These are phyloP conservation scores for Centropus unirufus DNA, from an alignment of 2,113 vertebrate species.

Conservation along the genomic window DNA sequence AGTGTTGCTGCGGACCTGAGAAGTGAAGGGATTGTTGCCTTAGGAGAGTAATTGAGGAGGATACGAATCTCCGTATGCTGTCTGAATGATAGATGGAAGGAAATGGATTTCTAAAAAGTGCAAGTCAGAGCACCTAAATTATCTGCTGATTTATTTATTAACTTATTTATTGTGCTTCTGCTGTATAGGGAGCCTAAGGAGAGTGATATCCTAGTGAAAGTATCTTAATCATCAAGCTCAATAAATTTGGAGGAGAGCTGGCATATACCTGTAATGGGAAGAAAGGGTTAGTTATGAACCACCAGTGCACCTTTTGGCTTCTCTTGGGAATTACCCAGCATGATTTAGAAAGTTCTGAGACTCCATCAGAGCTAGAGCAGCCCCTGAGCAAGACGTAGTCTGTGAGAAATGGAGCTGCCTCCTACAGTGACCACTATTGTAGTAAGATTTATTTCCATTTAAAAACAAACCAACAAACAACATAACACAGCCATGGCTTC, in stretches of 20 bases:
- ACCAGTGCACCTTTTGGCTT: background rate
- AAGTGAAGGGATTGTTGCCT: background rate
- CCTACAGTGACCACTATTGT: too few relatives aligned
- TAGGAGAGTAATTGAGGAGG: background rate
- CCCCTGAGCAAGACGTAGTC: accelerated
- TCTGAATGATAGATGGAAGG: background rate
- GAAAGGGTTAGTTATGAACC: background rate
- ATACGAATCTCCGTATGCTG: accelerated
- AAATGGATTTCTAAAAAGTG: background rate
- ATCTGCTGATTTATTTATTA: background rate
- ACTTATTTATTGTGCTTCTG: background rate
- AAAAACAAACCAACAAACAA: background rate
- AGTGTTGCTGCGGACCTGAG: background rate
- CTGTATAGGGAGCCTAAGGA: background rate
- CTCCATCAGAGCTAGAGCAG: background rate
- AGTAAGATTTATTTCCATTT: background rate
- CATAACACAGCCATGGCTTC: background rate
- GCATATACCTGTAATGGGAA: background rate
- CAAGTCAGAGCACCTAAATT: background rate
- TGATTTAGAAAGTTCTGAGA: background rate
- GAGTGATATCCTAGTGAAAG: background rate
- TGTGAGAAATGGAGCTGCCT: background rate
- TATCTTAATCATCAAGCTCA: background rate
- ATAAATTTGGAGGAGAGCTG: background rate
- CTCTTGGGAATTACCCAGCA: background rate